phyloP scores from a whole-genome alignment of 2,888 invertebrate genomes.

The Megalurothrips usitatus region DNA sequence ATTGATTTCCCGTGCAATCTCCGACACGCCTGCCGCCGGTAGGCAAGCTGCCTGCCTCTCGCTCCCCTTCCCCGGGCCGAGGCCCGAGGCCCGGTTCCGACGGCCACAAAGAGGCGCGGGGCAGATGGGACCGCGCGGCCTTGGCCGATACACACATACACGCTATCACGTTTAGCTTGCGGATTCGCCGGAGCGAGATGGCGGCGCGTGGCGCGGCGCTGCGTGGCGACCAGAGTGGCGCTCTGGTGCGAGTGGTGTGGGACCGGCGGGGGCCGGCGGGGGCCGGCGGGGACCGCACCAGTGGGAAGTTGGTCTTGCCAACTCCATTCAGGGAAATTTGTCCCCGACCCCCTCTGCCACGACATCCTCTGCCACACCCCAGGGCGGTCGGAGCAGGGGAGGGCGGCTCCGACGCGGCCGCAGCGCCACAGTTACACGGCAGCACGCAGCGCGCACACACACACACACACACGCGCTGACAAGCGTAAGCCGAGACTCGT shows the following conservation, averaged over 20 bases:
- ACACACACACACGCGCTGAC: no score
- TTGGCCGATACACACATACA: background rate
- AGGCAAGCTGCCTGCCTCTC: no score
- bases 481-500: no score
- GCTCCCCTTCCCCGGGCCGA: no score
- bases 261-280: background rate
- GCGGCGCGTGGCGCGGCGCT: background rate
- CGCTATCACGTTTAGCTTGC: background rate
- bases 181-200: background rate
- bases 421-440: background rate
- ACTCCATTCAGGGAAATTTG: constrained; percentile 1
- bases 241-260: background rate
- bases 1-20: no score
- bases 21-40: no score
- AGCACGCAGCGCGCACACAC: no score
- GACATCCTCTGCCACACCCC: background rate
- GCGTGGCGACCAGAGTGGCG: no score
- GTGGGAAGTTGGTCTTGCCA: constrained; percentile 15
- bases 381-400: background rate
- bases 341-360: background rate
- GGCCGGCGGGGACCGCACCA: background rate
- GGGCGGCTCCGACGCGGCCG: background rate
- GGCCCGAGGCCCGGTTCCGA: background rate
- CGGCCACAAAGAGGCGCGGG: background rate
- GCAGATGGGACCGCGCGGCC: background rate